phyloP scores from a whole-genome alignment of 2,888 invertebrate genomes.

The Drosophila subquinaria region DNA sequence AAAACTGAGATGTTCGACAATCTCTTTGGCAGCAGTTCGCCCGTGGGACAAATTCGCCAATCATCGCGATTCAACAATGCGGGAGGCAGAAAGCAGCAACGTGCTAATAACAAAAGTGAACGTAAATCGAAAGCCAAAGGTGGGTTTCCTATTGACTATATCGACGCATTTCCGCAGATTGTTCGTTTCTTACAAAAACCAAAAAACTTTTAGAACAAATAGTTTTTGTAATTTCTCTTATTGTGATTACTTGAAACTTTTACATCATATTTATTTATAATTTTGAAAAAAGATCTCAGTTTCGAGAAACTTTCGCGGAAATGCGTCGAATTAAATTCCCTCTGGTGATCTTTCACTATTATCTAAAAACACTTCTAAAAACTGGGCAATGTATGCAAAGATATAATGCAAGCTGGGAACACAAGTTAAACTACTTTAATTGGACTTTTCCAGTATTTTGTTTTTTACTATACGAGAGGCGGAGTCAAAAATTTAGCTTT shows the following conservation, averaged over 20 bases:
- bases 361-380: background rate
- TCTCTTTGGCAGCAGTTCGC: conserved; percentile 88
- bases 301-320: background rate
- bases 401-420: conserved; percentile 1
- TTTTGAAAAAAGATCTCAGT: too few relatives aligned
- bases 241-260: too few relatives aligned
- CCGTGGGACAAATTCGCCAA: conserved; percentile 76
- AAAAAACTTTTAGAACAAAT: background rate
- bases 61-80: conserved; percentile 66
- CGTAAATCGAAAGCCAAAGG: conserved; percentile 84
- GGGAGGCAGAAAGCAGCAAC: conserved; percentile 55
- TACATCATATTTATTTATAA: too few relatives aligned
- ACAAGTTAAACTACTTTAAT: background rate
- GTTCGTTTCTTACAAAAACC: background rate
- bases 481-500: background rate
- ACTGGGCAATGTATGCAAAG: background rate
- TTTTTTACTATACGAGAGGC: background rate
- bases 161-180: background rate
- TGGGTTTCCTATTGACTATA: conserved; percentile 69
- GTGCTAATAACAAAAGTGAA: conserved; percentile 57
- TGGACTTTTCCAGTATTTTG: background rate
- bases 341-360: background rate
- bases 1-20: conserved; percentile 88
- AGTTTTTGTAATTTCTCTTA: too few relatives aligned
- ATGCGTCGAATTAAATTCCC: background rate